Evolutionary conservation across 2,797 vertebrate species (phyloP).

Genomic region (Petrocephalus schoutedeni): DNA sequence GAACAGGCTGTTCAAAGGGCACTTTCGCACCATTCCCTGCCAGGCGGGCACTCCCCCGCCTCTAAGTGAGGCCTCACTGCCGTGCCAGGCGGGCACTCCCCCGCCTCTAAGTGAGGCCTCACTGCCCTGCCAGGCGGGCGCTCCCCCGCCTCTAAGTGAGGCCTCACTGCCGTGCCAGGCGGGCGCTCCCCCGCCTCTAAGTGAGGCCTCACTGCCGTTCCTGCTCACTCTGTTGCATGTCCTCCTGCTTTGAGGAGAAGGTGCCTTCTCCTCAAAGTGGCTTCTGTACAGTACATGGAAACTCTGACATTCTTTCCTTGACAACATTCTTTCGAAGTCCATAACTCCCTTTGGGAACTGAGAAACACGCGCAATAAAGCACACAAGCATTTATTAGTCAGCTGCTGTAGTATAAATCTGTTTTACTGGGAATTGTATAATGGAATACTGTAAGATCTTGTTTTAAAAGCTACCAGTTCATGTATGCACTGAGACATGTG

Average conservation of each 20-base stretch:
- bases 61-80: background rate
- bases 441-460: slow-evolving; percentile 63
- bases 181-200: background rate
- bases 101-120: too few species aligned
- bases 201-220: background rate
- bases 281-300: slow-evolving; percentile 41
- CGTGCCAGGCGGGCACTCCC: background rate
- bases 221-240: background rate
- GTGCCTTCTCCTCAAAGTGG: background rate
- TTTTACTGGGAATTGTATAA: slow-evolving; percentile 61
- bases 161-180: background rate
- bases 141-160: background rate
- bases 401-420: slow-evolving; percentile 59
- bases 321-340: slow-evolving; percentile 63
- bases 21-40: background rate
- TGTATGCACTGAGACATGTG: background rate
- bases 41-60: background rate
- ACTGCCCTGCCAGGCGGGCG: background rate
- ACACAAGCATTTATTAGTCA: slow-evolving; percentile 57
- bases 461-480: slow-evolving; percentile 2
- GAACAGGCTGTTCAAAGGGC: background rate
- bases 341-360: slow-evolving; percentile 55
- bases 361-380: background rate
- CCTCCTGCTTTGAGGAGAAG: background rate
- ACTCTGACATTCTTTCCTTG: slow-evolving; percentile 46